Evolutionary conservation across 2,888 invertebrate genomes (phyloP), one percentile per base, ranked within the genome.

Genomic region (Caenorhabditis becei): DNA sequence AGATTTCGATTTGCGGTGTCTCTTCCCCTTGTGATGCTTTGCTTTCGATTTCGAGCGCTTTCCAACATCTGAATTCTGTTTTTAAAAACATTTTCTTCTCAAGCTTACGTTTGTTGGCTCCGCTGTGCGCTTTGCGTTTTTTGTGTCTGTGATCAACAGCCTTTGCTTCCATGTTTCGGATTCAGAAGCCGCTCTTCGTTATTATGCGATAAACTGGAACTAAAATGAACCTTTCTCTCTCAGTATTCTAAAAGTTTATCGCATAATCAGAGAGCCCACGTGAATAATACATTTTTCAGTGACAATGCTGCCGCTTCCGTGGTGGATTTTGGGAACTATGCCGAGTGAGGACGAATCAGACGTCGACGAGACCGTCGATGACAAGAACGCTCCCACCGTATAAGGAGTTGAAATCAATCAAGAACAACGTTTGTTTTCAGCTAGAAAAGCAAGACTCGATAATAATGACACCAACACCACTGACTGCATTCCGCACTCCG

Each of bases 311-410:
- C 41, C 65, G 26, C 66, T 74, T 26, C 74, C 74, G 23, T 74
- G 74, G 74, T 74, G 74, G 74, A 66, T 74, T 58, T 49, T 74
- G 8, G 74, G 74, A 26, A 59, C 59, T 20, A 10, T 35, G 3
- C 59, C 59, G 11, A 16, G 1, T 23, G 41, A 59, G 23, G 59
- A 59, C 1, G 41, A 41, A 24, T 35, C 35, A 14, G 14, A 18
- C 4, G 26, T 18, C 16, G 41, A 59, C 61, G 18, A 18, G 4
- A 18, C 20, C 41, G 51, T 18, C 51, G 51, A 51, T 18, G 51
- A 51, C 2, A 20, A 51, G 51, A 44, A 3, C 44, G 16, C 10
- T 10, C 32, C 32, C 32, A 32, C 32, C 5, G 32, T 32, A 32
- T 32, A 32, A 7, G 32, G 5, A 32, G 32, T 32, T 10, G 5